Conservation (phyloP, 2,888 invertebrate species). For the Hyalella azteca region DNA sequence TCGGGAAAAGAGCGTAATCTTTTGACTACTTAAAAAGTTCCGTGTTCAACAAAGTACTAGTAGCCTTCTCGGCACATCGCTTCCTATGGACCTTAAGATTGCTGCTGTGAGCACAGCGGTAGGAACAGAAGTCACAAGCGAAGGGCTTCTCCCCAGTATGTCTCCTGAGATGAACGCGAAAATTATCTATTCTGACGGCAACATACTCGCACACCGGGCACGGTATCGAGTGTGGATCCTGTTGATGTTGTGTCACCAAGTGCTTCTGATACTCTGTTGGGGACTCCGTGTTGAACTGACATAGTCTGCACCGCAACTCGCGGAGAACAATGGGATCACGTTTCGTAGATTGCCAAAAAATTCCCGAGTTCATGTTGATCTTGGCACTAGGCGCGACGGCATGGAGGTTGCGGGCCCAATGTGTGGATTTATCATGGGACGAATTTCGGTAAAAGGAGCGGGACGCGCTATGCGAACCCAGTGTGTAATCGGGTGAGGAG, state of each 20-base stretch:
- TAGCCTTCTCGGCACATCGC: background rate
- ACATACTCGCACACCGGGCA: background rate
- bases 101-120: slow-evolving; percentile 39
- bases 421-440: too few relatives aligned
- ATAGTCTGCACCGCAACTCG: background rate
- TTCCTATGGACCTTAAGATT: slow-evolving; percentile 30
- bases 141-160: slow-evolving; percentile 42
- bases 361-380: background rate
- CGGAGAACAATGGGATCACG: too few relatives aligned
- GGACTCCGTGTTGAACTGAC: background rate
- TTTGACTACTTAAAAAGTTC: too few relatives aligned
- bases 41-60: too few relatives aligned
- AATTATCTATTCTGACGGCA: background rate
- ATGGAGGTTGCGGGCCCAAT: background rate
- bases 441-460: background rate
- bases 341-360: too few relatives aligned
- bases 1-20: too few relatives aligned
- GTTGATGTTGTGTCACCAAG: background rate
- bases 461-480: background rate
- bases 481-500: background rate
- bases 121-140: slow-evolving; percentile 31
- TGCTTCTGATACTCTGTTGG: background rate
- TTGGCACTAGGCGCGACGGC: background rate
- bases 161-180: slow-evolving; percentile 27
- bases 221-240: background rate